phyloP scores from a whole-genome alignment of 1,140 invertebrate species.

The Drosophila ananassae region DNA sequence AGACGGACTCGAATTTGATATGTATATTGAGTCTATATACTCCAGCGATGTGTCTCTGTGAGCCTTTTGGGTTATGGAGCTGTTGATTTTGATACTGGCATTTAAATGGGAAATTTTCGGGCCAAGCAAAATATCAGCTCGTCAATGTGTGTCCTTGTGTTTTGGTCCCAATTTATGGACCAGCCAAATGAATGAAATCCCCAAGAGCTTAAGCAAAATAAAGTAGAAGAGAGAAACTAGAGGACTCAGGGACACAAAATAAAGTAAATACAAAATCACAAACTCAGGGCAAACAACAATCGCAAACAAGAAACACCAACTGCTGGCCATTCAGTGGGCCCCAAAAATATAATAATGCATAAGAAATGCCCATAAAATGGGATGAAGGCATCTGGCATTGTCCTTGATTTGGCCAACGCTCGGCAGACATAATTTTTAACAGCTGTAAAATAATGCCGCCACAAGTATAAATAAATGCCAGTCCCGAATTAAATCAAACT shows the following conservation, averaged over 20 bases:
- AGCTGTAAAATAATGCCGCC: constrained; percentile 80
- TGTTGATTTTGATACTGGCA: constrained; percentile 28
- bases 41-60: constrained; percentile 7
- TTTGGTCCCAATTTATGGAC: constrained; percentile 26
- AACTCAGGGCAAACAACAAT: constrained; percentile 27
- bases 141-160: constrained; percentile 1
- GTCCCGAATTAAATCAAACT: constrained; percentile 74
- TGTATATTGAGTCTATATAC: constrained; percentile 10
- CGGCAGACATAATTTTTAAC: constrained; percentile 65
- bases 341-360: constrained; percentile 39
- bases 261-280: constrained; percentile 35
- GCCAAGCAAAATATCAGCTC: constrained; percentile 3
- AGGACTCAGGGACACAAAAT: constrained; percentile 2
- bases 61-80: constrained; percentile 31
- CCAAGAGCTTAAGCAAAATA: constrained; percentile 36
- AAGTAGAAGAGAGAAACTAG: constrained; percentile 5
- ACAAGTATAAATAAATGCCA: constrained; percentile 73
- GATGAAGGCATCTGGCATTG: constrained; percentile 46
- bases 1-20: constrained; percentile 14
- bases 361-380: constrained; percentile 38
- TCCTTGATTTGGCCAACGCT: constrained; percentile 56
- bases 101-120: constrained; percentile 19
- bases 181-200: constrained; percentile 20
- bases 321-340: constrained; percentile 1
- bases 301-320: constrained; percentile 15